Percentiles rank a stretch among this genome's conserved stretches.
Evolutionary conservation across 2,797 vertebrate species (phyloP).

Genomic region (Micromesistius poutassou): DNA sequence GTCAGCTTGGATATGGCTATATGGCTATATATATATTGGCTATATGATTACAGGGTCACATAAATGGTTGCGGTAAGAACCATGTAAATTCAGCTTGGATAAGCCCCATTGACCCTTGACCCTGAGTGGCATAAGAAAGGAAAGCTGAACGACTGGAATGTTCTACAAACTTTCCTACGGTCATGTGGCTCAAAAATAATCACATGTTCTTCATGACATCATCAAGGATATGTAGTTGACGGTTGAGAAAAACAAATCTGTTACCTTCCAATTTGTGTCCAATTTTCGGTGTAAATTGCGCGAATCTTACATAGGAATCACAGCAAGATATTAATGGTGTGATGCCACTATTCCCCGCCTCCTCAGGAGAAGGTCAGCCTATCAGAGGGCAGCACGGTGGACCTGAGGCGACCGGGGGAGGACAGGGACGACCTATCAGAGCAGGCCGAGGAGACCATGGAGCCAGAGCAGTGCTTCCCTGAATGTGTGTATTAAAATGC

Average conservation of each 20-base stretch:
- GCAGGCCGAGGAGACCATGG: constrained; percentile 83
- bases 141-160: no score
- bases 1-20: background rate
- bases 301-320: background rate
- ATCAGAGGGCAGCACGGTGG: constrained; percentile 96
- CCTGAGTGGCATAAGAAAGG: background rate
- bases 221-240: no score
- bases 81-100: background rate
- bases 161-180: no score
- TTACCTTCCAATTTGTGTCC: no score
- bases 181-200: no score
- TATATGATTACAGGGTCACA: no score
- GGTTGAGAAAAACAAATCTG: no score
- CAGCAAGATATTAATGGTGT: constrained; percentile 18
- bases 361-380: constrained; percentile 78
- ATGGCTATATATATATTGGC: no score
- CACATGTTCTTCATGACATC: no score
- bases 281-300: no score
- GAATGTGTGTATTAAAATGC: constrained; percentile 73
- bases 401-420: constrained; percentile 87
- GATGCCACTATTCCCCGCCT: background rate
- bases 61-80: no score
- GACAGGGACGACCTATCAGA: constrained; percentile 83
- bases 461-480: constrained; percentile 93
- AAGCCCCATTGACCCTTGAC: background rate